Base-by-base conservation (phyloP, 2,888 invertebrate species). In the Erebia palarica region DNA sequence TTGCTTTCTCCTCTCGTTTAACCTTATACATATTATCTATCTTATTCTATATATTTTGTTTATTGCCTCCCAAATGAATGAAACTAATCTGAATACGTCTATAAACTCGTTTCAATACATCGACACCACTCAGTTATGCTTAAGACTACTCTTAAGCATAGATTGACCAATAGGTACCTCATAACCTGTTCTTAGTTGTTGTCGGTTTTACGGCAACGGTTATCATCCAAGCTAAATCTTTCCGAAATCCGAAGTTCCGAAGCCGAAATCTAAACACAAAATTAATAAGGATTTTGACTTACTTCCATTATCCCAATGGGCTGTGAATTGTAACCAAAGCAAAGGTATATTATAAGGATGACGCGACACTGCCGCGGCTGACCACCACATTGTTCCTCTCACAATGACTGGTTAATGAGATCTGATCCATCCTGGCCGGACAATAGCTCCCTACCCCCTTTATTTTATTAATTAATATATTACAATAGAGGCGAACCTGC, bases 321-420 rank as follows among this genome's bases (percentile, higher is more conserved):
- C 44, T 21, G 59, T 60, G 67, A 36, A 59, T 67, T 21, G 66
- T 66, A 47, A 66, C 71, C 75, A 73, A 63, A 49, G 63, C 21
- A 49, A 63, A 63, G 74, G 76, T 74, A 71, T 74, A 71, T 72
- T 77, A 74, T 69, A 76, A 77, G 76, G 84, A 87, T 87, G 86
- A 85, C 86, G 82, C 80, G 85, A 84, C 85, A 84, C 81, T 82
- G 84, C 79, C 73, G 75, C 75, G 81, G 81, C 82, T 84, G 81
- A 80, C 76, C 81, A 80, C 80, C 75, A 82, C 81, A 84, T 89
- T 89, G 89, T 90, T 87, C 84, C 76, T 80, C 82, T 86, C 86
- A 92, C 92, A 92, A 92, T 92, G 90, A 91, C 92, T 91, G 87
- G 89, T 90, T 92, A 92, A 92, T 92, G 92, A 92, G 92, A 92